These are phyloP conservation scores for Cephonodes hylas DNA, from an alignment of 2,888 invertebrate species.

Conservation along the genomic window DNA sequence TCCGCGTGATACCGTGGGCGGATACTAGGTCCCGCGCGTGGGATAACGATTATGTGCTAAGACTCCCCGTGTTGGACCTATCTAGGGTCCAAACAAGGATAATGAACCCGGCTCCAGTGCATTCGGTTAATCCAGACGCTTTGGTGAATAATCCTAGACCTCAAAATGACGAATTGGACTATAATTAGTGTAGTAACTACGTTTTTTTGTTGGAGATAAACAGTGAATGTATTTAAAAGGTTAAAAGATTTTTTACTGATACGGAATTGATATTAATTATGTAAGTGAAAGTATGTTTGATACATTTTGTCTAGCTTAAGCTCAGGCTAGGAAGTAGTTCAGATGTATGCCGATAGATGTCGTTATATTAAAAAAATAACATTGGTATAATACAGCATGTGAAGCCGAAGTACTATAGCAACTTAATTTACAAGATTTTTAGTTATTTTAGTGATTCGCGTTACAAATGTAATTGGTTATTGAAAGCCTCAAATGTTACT, in stretches of 20 bases:
- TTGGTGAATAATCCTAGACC: constrained; percentile 40
- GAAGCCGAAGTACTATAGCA: no score
- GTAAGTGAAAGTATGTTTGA: background rate
- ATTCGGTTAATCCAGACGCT: constrained; percentile 40
- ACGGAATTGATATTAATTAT: background rate
- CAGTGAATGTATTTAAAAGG: background rate
- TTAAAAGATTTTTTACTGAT: no score
- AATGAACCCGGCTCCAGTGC: constrained; percentile 33
- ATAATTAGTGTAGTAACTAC: constrained; percentile 17
- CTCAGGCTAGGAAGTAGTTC: background rate
- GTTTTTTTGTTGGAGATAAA: no score
- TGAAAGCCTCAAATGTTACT: background rate
- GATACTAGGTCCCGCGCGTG: constrained; percentile 48
- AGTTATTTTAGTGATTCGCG: background rate
- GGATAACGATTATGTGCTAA: constrained; percentile 58
- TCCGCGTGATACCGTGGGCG: constrained; percentile 58
- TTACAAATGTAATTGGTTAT: background rate
- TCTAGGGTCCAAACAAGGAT: constrained; percentile 46
- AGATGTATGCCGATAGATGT: background rate
- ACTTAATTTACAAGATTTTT: background rate
- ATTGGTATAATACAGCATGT: background rate
- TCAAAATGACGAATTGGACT: constrained; percentile 46
- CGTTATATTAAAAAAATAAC: background rate
- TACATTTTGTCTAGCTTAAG: background rate
- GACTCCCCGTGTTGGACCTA: constrained; percentile 57